phyloP scores from a whole-genome alignment of 2,113 vertebrate genomes.

The Pithys albifrons region DNA sequence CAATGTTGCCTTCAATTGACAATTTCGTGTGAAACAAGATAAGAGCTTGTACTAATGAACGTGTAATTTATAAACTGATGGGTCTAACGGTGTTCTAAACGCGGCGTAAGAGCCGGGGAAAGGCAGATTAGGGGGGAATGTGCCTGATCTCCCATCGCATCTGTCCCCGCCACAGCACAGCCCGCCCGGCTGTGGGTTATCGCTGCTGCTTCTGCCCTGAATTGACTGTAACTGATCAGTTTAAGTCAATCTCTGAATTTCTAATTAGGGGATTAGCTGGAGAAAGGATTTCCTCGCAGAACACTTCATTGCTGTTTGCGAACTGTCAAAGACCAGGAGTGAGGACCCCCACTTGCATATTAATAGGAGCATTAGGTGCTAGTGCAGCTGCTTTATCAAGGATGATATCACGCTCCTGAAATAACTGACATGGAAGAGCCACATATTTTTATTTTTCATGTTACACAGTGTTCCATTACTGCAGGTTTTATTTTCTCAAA shows the following conservation, averaged over 20 bases:
- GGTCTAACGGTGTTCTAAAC: not conserved
- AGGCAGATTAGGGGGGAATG: accelerated
- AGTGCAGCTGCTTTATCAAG: not conserved
- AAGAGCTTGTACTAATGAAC: not conserved
- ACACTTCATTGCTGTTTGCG: not conserved
- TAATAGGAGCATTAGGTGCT: not conserved
- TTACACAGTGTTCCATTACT: not conserved
- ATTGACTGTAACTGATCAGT: not conserved
- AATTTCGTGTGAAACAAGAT: not conserved
- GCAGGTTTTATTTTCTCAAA: not conserved
- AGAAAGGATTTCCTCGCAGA: constrained; percentile 9
- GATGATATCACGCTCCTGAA: not conserved
- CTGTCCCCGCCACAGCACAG: not conserved
- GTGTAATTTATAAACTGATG: not conserved
- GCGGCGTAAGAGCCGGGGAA: not conserved
- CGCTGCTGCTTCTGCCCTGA: not conserved
- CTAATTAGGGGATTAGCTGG: not conserved
- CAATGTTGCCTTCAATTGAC: not conserved
- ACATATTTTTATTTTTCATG: not conserved
- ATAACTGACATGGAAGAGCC: not conserved
- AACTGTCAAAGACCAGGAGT: not conserved
- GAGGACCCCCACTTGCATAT: not conserved
- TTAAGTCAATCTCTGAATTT: not conserved
- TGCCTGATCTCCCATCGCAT: accelerated
- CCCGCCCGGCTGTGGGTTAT: not conserved